Conservation (phyloP, 2,113 vertebrate species). For the Cnemophilus loriae region DNA sequence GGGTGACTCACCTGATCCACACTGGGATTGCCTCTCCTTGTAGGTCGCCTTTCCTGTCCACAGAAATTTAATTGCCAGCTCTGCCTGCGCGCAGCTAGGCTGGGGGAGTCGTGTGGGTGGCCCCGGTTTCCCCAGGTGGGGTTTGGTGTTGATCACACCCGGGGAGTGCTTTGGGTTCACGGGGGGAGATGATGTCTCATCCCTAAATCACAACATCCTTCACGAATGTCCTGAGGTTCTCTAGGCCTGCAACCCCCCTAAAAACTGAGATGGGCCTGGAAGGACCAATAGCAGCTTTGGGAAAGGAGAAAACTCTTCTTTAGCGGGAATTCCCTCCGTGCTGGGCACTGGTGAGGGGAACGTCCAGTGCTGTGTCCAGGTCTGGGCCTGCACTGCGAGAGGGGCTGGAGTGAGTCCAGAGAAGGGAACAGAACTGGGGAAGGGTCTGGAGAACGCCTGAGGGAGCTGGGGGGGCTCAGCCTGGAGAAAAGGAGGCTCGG, state of each 20-base stretch:
- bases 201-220: background rate
- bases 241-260: fast-evolving
- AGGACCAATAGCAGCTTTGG: fast-evolving
- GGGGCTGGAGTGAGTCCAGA: background rate
- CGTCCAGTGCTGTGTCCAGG: background rate
- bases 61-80: slow-evolving; percentile 16
- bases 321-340: fast-evolving
- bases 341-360: background rate
- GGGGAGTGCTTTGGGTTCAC: background rate
- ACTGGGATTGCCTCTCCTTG: background rate
- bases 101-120: background rate
- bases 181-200: background rate
- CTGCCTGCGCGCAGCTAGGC: background rate
- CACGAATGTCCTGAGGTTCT: background rate
- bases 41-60: background rate
- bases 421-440: background rate
- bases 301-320: background rate
- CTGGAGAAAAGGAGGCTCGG: background rate
- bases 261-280: background rate
- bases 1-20: background rate
- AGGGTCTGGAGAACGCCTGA: background rate
- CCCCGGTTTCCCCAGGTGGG: background rate
- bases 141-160: background rate
- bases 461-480: background rate
- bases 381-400: fast-evolving